A percentile compares a stretch with the other conserved stretches of the same genome.
phyloP scores from a whole-genome alignment of 2,113 vertebrate species.

The Siphamia tubifer region DNA sequence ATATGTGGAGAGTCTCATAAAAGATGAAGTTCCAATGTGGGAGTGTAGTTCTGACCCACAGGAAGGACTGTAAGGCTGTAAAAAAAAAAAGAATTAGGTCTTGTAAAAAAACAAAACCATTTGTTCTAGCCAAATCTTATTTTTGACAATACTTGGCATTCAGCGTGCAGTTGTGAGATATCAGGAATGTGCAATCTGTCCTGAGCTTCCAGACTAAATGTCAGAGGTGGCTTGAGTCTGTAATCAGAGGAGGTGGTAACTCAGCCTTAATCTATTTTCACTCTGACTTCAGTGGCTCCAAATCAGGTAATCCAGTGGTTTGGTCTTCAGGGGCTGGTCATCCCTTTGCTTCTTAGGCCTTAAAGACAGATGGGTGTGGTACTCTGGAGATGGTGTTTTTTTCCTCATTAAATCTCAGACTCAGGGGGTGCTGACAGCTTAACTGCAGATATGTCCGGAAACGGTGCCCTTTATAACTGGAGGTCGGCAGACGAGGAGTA shows the following conservation, averaged over 20 bases:
- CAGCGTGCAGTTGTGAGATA: neutral
- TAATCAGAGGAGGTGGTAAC: constrained; percentile 73
- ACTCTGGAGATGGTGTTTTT: constrained; percentile 42
- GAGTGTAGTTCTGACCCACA: neutral
- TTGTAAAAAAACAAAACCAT: neutral
- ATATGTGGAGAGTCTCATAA: neutral
- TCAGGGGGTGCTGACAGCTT: constrained; percentile 74
- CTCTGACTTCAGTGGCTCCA: constrained; percentile 48
- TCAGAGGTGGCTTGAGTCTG: constrained; percentile 58
- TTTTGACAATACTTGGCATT: neutral
- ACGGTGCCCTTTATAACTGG: constrained; percentile 64
- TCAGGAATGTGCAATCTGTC: neutral
- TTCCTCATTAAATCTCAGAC: constrained; percentile 64
- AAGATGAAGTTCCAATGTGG: neutral
- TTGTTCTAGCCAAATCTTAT: neutral
- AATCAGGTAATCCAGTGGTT: constrained; percentile 70
- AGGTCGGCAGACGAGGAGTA: constrained; percentile 47
- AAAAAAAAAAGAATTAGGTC: neutral
- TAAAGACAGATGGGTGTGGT: constrained; percentile 53
- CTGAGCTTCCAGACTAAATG: constrained; percentile 36
- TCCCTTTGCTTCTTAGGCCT: constrained; percentile 50
- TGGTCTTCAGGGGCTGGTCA: constrained; percentile 47
- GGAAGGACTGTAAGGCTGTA: neutral
- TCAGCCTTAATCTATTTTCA: constrained; percentile 70
- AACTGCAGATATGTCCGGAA: constrained; percentile 75